Base-by-base conservation (phyloP, 2,113 vertebrate genomes). In the Oryzias woworae region DNA sequence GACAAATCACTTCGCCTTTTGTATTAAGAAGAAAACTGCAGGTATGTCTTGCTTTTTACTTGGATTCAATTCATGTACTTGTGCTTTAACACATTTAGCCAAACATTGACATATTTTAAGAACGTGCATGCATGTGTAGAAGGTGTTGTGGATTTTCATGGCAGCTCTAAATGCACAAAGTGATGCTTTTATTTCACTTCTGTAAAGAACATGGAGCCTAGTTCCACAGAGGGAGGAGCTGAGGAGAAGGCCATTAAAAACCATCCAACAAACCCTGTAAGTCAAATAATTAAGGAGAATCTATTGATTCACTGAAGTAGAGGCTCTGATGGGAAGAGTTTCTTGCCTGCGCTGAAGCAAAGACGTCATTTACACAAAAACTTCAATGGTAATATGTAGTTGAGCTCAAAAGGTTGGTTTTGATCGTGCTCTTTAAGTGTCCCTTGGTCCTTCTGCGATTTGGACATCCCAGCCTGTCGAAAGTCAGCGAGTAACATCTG, bases 161-260 rank as follows among this genome's bases (percentile, higher is more conserved):
- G 73, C 61, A 54, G 55, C 26, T 14, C 72, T 77, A 51, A 69
- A 80, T 88, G 82, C 90, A 83, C 81, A 88, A 87, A 88, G 83
- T 79, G 86, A 77, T 85, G 62, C 75, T 48, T 18, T 62, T 28
- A 20, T 84, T 90, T 86, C 8, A 65, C 17, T 80, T 83, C 1
- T 89, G 84, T 89, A 76, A 79, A 85, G 88, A 91, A 85, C 56
- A 95, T 93, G 93, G 94, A 94, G 53, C 71, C 77, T 54, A 92
- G 85, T 50, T 70, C 86, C 79, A 86, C 81, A 74, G 54, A 84
- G 31, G 71, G 66, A 69, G 90, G 73, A 82, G 82, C 67, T 62
- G 91, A 92, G 10, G 80, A 82, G 47, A 84, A 60, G 57, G 85
- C 80, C 61, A 64, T 71, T 69, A 84, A 78, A 66, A 87, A 56